phyloP scores from a whole-genome alignment of 1,140 invertebrate species.

The Bombus impatiens region DNA sequence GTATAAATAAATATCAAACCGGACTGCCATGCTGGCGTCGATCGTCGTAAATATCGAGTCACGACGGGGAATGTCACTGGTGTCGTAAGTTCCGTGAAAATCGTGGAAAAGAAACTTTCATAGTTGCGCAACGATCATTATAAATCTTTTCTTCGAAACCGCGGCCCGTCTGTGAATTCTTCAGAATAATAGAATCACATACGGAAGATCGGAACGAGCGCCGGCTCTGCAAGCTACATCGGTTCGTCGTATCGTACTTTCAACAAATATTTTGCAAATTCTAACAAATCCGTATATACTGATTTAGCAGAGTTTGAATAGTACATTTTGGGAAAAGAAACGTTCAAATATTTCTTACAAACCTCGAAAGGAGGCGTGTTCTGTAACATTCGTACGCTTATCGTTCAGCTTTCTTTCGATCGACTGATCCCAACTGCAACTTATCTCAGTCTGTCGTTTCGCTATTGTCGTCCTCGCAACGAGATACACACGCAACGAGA shows the following conservation, averaged over 20 bases:
- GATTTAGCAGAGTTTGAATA: too few species aligned
- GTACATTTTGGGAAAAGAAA: too few species aligned
- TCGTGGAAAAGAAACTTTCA: not conserved
- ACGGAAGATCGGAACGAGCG: not conserved
- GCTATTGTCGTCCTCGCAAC: not conserved
- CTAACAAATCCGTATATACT: too few species aligned
- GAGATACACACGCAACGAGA: not conserved
- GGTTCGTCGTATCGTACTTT: too few species aligned
- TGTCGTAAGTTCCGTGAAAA: not conserved
- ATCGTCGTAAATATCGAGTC: conserved; percentile 30
- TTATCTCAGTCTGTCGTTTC: too few species aligned
- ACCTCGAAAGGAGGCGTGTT: too few species aligned
- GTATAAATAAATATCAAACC: conserved; percentile 46
- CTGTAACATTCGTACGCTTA: too few species aligned
- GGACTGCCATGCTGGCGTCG: not conserved
- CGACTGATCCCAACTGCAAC: too few species aligned
- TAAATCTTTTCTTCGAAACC: conserved; percentile 3
- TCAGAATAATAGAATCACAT: not conserved
- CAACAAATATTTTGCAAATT: too few species aligned
- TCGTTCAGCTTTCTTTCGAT: too few species aligned
- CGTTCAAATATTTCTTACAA: too few species aligned
- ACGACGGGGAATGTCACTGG: not conserved
- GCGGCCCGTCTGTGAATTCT: not conserved
- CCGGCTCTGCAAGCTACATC: not conserved
- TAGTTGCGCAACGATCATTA: not conserved